phyloP scores from a whole-genome alignment of 2,113 vertebrate species.

The Potamarius usumacintae region DNA sequence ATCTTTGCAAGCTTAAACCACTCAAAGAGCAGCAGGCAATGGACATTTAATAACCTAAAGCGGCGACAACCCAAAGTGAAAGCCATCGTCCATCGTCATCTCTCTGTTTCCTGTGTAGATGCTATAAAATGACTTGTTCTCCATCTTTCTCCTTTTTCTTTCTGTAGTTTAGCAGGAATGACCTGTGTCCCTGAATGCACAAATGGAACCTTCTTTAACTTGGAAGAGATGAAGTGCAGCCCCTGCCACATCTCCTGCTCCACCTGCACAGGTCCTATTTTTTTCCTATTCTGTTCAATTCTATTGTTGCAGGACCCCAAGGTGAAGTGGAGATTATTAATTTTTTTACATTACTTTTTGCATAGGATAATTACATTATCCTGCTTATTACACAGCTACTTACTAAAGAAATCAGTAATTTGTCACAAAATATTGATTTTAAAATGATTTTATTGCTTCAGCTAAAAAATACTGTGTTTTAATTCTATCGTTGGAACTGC shows the following conservation, averaged over 20 bases:
- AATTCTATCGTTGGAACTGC: no score
- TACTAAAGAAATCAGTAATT: no score
- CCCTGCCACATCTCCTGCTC: slow-evolving; percentile 77
- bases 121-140: not conserved
- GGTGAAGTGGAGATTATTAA: no score
- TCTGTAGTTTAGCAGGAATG: slow-evolving; percentile 80
- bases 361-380: not conserved
- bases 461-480: no score
- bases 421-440: no score
- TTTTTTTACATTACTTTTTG: no score
- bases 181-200: slow-evolving; percentile 84
- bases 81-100: not conserved
- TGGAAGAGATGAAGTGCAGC: slow-evolving; percentile 78
- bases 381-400: not conserved
- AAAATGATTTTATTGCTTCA: no score
- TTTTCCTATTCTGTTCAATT: not conserved
- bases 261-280: slow-evolving; percentile 78
- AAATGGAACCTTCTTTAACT: slow-evolving; percentile 80
- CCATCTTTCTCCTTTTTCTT: slow-evolving; percentile 18
- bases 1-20: slow-evolving; percentile 4
- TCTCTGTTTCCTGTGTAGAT: not conserved
- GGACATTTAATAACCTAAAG: not conserved
- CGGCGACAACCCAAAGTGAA: not conserved
- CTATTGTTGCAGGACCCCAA: no score
- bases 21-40: not conserved